Percentiles rank a stretch among this genome's conserved stretches.
Conservation (phyloP, 2,888 invertebrate genomes). For the Lasioglossum pauxillum region DNA sequence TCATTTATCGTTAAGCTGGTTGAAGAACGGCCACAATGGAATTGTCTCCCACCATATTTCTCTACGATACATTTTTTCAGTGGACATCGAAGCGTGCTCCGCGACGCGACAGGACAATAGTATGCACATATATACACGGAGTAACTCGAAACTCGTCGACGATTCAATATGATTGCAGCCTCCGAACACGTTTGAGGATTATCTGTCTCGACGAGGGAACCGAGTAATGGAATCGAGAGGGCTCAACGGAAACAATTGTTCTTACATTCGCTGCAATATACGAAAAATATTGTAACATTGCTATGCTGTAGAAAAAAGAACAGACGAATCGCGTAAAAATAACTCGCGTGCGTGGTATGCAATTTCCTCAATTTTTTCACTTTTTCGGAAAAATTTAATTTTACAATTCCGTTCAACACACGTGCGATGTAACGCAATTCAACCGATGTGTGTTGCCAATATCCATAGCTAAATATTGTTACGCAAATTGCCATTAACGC, state of each 20-base stretch:
- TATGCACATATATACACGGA: not conserved
- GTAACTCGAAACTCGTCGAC: not conserved
- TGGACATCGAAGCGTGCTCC: not conserved
- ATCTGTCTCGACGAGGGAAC: not conserved
- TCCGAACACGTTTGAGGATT: not conserved
- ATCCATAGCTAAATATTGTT: not conserved
- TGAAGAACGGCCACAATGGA: constrained; percentile 23
- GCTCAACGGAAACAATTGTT: too few relatives aligned
- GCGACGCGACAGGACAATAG: too few relatives aligned
- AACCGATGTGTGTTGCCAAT: not conserved
- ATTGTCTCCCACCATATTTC: constrained; percentile 4
- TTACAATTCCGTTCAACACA: not conserved
- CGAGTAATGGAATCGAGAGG: not conserved
- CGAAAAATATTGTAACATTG: not conserved
- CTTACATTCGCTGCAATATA: not conserved
- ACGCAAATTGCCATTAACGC: not conserved
- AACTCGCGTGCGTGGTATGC: not conserved
- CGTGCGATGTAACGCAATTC: not conserved
- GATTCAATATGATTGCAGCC: constrained; percentile 6
- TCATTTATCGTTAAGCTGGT: constrained; percentile 39
- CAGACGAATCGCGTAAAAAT: not conserved
- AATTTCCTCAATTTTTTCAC: not conserved
- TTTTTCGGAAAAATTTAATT: not conserved
- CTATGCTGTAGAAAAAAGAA: not conserved
- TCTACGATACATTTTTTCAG: not conserved